Evolutionary conservation across 2,888 invertebrate genomes (phyloP), one percentile per base, ranked within the genome.

Genomic region (Orchesella flavescens): DNA sequence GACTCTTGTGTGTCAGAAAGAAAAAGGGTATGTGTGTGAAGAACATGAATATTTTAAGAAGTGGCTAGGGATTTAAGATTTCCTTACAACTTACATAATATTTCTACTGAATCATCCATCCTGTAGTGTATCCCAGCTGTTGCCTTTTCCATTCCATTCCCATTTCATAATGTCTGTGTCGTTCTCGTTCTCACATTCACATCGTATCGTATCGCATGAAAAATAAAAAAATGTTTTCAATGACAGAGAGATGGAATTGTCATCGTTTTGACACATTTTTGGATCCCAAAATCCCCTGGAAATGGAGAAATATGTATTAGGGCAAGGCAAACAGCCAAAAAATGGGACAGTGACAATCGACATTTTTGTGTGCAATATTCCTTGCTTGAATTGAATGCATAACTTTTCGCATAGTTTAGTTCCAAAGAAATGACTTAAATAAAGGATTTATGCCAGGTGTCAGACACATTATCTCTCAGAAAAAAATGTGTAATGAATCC

Each of bases 31-130:
- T 53, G 55, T 17, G 55, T 59, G 73, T 46, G 73, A 76, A 76
- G 57, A 69, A 71, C 71, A 68, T 75, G 75, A 82, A 82, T 82
- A 82, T 75, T 82, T 82, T 82, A 75, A 59, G 13, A 76, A 63
- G 34, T 75, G 55, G 82, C 75, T 61, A 34, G 82, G 82, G 71
- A 82, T 71, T 82, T 57, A 24, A 49, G 74, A 73, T 80, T 81
- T 74, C 73, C 9, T 74, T 13, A 19, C 34, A 34, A 71, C 49
- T 34, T 78, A 53, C 78, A 46, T 21, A 9, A n/a, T 21, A 21
- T 34, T 57, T 24, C 13, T 34, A 34, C 55, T 55, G 71, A 49
- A 71, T 71, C 24, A 17, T 46, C 19, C 24, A 17, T 46, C 19
- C 65, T 65, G 63, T 53, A 17, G 19, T 65, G 63, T 53, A 17